Base-by-base conservation (phyloP, 2,797 vertebrate species). In the Cuniculus paca region DNA sequence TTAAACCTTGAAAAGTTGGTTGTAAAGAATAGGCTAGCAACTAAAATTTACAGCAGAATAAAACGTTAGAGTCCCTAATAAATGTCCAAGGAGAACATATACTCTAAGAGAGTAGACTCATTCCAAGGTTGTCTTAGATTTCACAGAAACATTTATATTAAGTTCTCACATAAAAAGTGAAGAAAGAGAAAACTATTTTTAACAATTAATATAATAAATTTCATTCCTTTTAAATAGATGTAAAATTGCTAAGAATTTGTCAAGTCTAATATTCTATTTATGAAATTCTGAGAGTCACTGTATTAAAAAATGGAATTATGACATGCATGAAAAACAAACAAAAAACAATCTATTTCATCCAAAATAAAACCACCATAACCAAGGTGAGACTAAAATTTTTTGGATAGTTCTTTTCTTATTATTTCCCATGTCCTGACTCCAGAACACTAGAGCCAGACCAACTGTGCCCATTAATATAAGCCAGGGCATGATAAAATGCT, bases 41-140 rank as follows among this genome's bases (percentile, higher is more conserved):
- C 85, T 90, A 95, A 96, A 98, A 97, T 98, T 98, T 97, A 97
- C 60, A 90, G 75, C 90, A 92, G 93, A 96, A 91, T 97, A 96
- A 97, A 97, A 96, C 84, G 82, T 93, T 96, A 97, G 70, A 39
- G 45, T 65, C 70, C 20, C 88, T 83, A 97, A 97, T 97, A 97
- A 98, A 98, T 94, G 90, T 94, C 90, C 94, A 96, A 97, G 92
- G 91, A 96, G 95, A 92, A 83, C 93, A 96, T 93, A 96, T 7
- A 94, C 45, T 83, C 50, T 79, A 75, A 94, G 79, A 95, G 16
- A 95, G 93, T 52, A 80, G 83, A 97, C 58, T 96, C 70, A 72
- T 94, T 91, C 70, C 94, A 98, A 97, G 95, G 95, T 97, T 97
- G 96, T 86, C 65, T 93, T 54, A 72, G 54, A 96, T 96, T 94